phyloP scores from a whole-genome alignment of 2,797 vertebrate species.

The Phylloscopus collybita region DNA sequence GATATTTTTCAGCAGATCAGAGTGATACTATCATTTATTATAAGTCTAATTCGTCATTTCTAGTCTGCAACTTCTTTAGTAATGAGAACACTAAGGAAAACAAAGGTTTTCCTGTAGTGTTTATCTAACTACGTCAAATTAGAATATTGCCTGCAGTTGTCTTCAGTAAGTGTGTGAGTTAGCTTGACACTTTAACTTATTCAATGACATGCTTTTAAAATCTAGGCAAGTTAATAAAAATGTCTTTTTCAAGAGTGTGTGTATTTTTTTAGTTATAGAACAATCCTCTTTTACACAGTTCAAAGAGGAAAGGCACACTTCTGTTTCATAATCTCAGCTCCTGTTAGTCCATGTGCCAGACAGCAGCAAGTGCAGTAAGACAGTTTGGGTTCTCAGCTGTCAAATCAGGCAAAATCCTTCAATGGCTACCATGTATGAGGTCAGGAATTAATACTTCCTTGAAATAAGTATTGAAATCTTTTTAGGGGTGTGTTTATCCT shows the following conservation, averaged over 20 bases:
- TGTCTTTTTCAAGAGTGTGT: neutral
- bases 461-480: neutral
- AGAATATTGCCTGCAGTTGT: neutral
- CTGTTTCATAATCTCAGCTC: neutral
- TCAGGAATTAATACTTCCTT: neutral
- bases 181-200: neutral
- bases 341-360: neutral
- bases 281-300: neutral
- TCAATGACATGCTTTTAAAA: neutral
- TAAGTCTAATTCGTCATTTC: neutral
- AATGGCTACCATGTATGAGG: neutral
- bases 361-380: neutral
- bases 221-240: neutral
- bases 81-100: neutral
- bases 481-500: neutral
- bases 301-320: neutral
- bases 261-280: neutral
- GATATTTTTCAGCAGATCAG: neutral
- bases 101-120: neutral
- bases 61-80: neutral
- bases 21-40: neutral
- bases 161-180: neutral
- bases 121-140: neutral
- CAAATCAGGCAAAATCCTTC: neutral
- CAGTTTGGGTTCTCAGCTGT: neutral